A percentile compares a stretch with the other conserved stretches of the same genome.
Evolutionary conservation across 2,888 invertebrate genomes (phyloP).

Genomic region (Cephonodes hylas): DNA sequence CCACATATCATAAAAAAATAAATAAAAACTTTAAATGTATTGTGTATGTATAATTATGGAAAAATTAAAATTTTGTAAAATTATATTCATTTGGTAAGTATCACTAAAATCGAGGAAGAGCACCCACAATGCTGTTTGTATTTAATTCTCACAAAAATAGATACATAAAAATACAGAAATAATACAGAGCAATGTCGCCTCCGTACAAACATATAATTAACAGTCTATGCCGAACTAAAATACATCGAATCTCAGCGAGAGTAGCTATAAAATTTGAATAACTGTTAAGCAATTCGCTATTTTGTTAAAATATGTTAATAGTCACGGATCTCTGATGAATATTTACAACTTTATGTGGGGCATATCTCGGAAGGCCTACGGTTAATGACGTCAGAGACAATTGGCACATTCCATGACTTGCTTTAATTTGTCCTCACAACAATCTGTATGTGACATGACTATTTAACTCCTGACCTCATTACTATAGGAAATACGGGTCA

Average conservation of each 20-base stretch:
- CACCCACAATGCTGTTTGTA: background rate
- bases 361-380: background rate
- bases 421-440: background rate
- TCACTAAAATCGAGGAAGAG: background rate
- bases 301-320: slow-evolving; percentile 10
- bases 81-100: background rate
- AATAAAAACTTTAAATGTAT: no score
- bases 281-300: slow-evolving; percentile 8
- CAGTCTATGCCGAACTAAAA: background rate
- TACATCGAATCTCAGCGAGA: background rate
- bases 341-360: slow-evolving; percentile 5
- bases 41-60: no score
- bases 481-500: background rate
- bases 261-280: slow-evolving; percentile 7
- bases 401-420: background rate
- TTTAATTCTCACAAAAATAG: no score
- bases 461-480: background rate
- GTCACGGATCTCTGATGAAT: slow-evolving; percentile 1
- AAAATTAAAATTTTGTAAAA: no score
- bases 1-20: no score
- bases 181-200: background rate
- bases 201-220: background rate
- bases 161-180: no score
- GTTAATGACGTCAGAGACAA: background rate
- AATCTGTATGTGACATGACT: background rate